Evolutionary conservation across 2,113 vertebrate species (phyloP).

Genomic region (Psephotus haematonotus): DNA sequence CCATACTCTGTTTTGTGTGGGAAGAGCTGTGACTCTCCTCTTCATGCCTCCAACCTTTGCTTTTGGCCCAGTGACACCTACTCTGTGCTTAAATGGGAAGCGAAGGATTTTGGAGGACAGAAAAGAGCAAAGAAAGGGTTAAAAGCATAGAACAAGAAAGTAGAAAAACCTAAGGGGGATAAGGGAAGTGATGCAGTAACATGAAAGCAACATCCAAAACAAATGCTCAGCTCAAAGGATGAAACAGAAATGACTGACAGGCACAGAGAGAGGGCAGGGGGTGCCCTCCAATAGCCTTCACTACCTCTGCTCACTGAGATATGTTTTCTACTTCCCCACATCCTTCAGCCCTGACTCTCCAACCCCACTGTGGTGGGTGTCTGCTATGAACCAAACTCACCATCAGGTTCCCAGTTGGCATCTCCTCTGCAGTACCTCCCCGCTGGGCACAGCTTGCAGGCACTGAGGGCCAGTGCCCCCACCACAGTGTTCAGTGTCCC

Average conservation of each 20-base stretch:
- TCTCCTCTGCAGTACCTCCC: slow-evolving; percentile 82
- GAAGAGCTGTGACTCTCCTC: neutral
- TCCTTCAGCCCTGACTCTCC: neutral
- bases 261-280: neutral
- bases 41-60: neutral
- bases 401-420: slow-evolving; percentile 82
- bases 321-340: neutral
- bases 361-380: too few species aligned
- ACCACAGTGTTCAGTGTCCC: slow-evolving; percentile 80
- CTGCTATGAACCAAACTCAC: slow-evolving; percentile 50
- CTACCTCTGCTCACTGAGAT: accelerated
- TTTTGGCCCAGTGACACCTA: neutral
- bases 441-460: slow-evolving; percentile 83
- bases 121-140: neutral
- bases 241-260: neutral
- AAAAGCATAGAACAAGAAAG: neutral
- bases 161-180: neutral
- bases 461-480: slow-evolving; percentile 67
- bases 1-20: accelerated
- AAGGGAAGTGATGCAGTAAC: neutral
- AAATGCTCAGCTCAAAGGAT: neutral
- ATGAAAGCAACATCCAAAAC: neutral
- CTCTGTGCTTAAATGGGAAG: neutral
- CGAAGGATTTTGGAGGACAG: neutral
- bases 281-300: neutral